Base-by-base conservation (phyloP, 2,113 vertebrate species). In the Podocnemis expansa region DNA sequence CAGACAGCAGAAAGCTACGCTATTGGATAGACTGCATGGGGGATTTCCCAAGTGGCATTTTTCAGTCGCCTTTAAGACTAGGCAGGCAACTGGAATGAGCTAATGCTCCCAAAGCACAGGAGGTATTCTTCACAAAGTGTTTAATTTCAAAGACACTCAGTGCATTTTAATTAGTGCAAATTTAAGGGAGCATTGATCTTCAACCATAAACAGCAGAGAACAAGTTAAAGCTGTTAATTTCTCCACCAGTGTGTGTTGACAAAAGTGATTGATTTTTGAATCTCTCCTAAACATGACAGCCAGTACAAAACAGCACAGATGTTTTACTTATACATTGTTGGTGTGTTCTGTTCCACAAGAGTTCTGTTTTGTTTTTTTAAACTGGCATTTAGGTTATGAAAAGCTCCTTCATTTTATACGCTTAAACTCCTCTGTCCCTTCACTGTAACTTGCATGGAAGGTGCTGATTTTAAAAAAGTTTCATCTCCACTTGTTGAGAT, bases 121-220 rank as follows among this genome's bases (percentile, higher is more conserved):
- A 84, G 76, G 73, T 52, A 55, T 5, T 95, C 93, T 4, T 94
- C 82, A 91, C 84, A 93, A 94, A 92, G 70, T 94, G 95, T 96
- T 95, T 90, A 79, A 95, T 88, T 93, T 34, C 93, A 78, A 96
- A 91, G 93, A 93, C 90, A 90, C 51, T 47, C 25, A 16, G 86
- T 49, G 95, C 89, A 85, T 93, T 93, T 95, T 85, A 94, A 93
- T 84, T 85, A 95, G 80, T 63, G 93, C 63, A 78, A 49, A 55
- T 94, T 92, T 85, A 85, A 95, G 85, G 51, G 83, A 89, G 60
- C 89, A 22, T 7, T 43, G 25, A 76, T 88, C 84, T 90, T 21
- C 82, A 47, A 91, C 87, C 89, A 84, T 8, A 24, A 94, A 95
- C 93, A 79, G 92, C 91, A 93, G 87, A 25, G 85, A 94, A 87